Percentiles rank a stretch among this genome's conserved stretches.
Evolutionary conservation across 1,140 invertebrate genomes (phyloP).

Genomic region (Leptonema lineaticorne): DNA sequence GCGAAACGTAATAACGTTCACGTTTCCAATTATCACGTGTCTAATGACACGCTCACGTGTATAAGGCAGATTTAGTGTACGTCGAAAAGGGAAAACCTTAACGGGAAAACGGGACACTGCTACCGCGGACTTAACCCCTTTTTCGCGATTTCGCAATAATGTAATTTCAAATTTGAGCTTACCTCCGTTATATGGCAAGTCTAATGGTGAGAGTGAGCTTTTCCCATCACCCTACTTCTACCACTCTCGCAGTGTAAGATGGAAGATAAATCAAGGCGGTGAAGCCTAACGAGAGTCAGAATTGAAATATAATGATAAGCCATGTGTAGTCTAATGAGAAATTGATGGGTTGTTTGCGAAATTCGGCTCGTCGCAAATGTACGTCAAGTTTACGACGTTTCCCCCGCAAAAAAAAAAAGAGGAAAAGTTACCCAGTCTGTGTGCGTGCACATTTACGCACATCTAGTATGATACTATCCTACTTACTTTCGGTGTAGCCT

Average conservation of each 20-base stretch:
- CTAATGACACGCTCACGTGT: slow-evolving; percentile 11
- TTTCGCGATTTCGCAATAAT: slow-evolving; percentile 9
- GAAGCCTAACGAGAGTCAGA: slow-evolving; percentile 37
- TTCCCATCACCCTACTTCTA: no score
- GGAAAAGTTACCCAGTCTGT: no score
- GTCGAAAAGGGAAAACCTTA: neutral
- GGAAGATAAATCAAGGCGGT: slow-evolving; percentile 25
- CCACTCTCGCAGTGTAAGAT: neutral
- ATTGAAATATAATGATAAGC: slow-evolving; percentile 43
- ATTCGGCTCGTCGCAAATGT: slow-evolving; percentile 28
- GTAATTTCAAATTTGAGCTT: slow-evolving; percentile 13
- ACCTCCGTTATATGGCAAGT: neutral
- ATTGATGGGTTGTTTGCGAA: slow-evolving; percentile 36
- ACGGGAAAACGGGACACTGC: neutral
- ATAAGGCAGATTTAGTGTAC: neutral
- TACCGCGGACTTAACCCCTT: neutral
- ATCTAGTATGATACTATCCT: no score
- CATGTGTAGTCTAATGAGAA: slow-evolving; percentile 41
- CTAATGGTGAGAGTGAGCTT: no score
- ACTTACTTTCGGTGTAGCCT: no score
- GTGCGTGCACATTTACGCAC: no score
- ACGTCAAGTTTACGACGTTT: slow-evolving; percentile 16
- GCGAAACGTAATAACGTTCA: slow-evolving; percentile 6
- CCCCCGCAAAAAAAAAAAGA: neutral
- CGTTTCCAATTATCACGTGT: slow-evolving; percentile 17